Base-by-base conservation (phyloP, 2,888 invertebrate genomes). In the Aphidius colemani region DNA sequence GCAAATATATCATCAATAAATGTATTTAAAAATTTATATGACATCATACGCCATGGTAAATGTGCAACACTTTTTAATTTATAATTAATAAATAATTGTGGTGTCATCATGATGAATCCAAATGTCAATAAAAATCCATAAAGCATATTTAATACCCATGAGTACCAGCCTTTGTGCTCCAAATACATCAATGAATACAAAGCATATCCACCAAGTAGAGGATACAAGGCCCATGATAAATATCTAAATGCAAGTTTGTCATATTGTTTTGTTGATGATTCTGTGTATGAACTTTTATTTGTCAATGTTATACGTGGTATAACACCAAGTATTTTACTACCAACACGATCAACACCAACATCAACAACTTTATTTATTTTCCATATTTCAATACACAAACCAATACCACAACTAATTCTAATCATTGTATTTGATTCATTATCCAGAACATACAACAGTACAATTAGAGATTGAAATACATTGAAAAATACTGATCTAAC, bases 41-140 rank as follows among this genome's bases (percentile, higher is more conserved):
- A 97, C 89, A 99, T 90, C 98, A 99, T 99, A 66, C 99, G 88
- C 99, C 99, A 99, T 6, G 99, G 99, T 74, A 99, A 86, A 85
- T 99, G 99, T 8, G 99, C 99, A 2, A 99, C 98, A 13, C 98
- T 98, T 81, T 99, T 98, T 74, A 99, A 83, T 84, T 99, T 99
- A 85, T 99, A 99, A 85, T 99, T 99, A 74, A 99, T 99, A 81
- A 99, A 99, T 67, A 99, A 85, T 83, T 99, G 99, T 7, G 99
- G 99, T n/a, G 98, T 99, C 98, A 99, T 99, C 95, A 98, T 96
- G 64, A 99, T 99, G 82, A 99, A 99, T 67, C 99, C 97, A 82
- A 99, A 99, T 2, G 98, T 99, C 65, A 99, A 86, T 64, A 99
- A 86, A 83, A 97, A 99, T 61, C 99, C 98, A 83, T 99, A 99